Base-by-base conservation (phyloP, 2,888 invertebrate genomes). In the Chalcosyrphus nemorum region DNA sequence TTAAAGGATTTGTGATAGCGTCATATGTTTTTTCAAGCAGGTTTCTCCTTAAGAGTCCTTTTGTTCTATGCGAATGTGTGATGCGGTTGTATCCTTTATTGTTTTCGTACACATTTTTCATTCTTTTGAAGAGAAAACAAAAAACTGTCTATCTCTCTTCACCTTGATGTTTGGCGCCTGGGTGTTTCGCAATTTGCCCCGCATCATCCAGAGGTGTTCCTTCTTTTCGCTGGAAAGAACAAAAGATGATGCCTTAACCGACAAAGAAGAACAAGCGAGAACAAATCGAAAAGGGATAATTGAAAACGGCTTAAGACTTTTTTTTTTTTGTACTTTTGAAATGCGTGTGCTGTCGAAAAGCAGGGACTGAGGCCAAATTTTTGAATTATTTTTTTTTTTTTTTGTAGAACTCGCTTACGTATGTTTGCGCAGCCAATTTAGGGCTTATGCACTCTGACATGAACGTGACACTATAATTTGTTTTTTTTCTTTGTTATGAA, bases 1-100 rank as follows among this genome's bases (percentile, higher is more conserved):
- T 86, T 87, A 86, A 87, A 87, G 86, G 86, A 87, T 86, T 87
- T 86, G 65, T 84, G 71, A 86, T 68, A 86, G 68, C 86, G 86
- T 86, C 86, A 86, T 86, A 85, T 86, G 86, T 72, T 86, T 84
- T 81, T 50, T 63, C 59, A n/a, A 43, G 32, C 47, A 75, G 54
- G 56, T 57, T 29, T 56, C 50, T 29, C 27, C 43, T 41, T 24
- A n/a, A 19, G 21, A n/a, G 35, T 59, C 15, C 66, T 59, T 41
- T 84, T 74, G 72, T 81, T 68, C 68, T 59, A 32, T 43, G 71
- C 71, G 56, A 59, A 57, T 74, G 15, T 41, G 13, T 27, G 38
- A 32, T 71, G 56, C 52, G 38, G 57, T 66, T 32, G 27, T 35
- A 29, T 59, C 63, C 45, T 71, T 72, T 61, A 54, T 71, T 71